These are phyloP conservation scores for Peromyscus californicus DNA, from an alignment of 2,113 vertebrate species.

Conservation along the genomic window DNA sequence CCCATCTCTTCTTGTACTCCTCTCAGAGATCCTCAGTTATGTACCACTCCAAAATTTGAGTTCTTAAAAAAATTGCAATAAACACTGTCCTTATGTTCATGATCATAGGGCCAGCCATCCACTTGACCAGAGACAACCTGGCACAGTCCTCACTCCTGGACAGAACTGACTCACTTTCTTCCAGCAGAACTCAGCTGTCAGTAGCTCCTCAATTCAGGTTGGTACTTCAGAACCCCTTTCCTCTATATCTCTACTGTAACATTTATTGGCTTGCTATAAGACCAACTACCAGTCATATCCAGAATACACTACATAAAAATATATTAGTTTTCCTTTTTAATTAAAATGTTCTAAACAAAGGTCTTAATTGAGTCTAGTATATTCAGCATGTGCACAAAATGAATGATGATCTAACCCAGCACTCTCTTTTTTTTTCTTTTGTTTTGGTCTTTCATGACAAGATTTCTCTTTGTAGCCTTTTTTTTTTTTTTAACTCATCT, in stretches of 20 bases:
- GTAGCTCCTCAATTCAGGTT: background rate
- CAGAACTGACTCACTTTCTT: background rate
- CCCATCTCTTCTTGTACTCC: background rate
- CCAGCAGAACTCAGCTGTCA: background rate
- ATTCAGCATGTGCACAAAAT: background rate
- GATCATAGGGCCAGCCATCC: background rate
- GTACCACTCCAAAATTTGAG: background rate
- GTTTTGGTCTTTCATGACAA: background rate
- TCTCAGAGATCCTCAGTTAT: no score
- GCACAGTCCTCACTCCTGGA: background rate
- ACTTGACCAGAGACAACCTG: background rate
- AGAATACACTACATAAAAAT: background rate
- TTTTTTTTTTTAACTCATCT: background rate
- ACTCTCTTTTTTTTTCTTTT: background rate
- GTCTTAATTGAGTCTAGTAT: background rate
- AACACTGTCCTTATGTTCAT: no score
- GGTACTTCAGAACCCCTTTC: background rate
- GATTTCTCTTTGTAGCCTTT: background rate
- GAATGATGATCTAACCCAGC: background rate
- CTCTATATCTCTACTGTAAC: no score
- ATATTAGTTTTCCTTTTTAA: background rate
- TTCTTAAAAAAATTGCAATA: background rate
- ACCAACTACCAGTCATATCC: background rate
- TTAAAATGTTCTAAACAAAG: background rate
- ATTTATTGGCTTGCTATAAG: background rate